Percentiles rank a stretch among this genome's conserved stretches.
phyloP scores from a whole-genome alignment of 2,797 vertebrate genomes.

The Taeniopygia guttata region DNA sequence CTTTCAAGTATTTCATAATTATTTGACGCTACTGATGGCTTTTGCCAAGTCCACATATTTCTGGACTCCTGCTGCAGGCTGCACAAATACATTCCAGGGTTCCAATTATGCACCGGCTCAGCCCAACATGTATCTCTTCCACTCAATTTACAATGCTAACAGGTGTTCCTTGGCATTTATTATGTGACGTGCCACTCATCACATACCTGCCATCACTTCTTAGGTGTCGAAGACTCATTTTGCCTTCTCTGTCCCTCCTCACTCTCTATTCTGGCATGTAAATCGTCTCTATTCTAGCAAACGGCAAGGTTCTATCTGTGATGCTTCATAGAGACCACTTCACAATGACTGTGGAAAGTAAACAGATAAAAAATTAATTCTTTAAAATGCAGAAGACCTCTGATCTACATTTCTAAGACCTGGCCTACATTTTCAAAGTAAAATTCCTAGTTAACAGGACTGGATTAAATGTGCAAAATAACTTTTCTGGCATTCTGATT shows the following conservation, averaged over 20 bases:
- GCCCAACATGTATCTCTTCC: background rate
- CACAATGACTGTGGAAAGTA: background rate
- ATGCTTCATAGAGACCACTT: background rate
- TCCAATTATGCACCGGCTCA: background rate
- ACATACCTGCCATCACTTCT: constrained; percentile 23
- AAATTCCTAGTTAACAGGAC: background rate
- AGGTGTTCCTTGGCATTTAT: constrained; percentile 42
- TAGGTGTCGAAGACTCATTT: constrained; percentile 15
- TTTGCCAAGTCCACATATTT: constrained; percentile 57
- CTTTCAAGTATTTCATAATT: constrained; percentile 66
- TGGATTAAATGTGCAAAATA: background rate
- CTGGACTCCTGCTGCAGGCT: background rate
- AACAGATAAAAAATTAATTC: background rate
- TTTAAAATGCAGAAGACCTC: background rate
- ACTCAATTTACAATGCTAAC: constrained; percentile 14
- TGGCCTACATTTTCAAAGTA: background rate
- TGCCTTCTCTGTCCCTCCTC: background rate
- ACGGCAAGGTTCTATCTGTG: background rate
- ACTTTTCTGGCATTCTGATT: background rate
- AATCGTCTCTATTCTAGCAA: background rate
- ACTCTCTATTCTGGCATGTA: background rate
- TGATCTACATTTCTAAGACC: background rate
- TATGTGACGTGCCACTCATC: background rate
- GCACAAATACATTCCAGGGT: constrained; percentile 28
- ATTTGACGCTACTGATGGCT: constrained; percentile 22